These are phyloP conservation scores for Drosophila macrospina DNA, from an alignment of 2,888 invertebrate species.

Conservation along the genomic window DNA sequence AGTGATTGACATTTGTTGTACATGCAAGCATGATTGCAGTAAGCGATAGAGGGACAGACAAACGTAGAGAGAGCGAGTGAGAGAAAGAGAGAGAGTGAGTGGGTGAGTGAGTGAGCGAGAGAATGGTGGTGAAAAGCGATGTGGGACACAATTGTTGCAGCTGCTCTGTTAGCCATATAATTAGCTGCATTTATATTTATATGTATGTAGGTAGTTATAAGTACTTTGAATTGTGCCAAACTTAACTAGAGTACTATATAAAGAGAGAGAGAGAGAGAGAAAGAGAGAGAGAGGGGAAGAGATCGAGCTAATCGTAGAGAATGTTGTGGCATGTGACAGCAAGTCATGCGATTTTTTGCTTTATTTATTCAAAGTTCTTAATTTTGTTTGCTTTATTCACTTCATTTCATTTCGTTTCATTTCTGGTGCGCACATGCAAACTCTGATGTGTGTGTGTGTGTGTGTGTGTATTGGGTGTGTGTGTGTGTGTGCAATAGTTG, in stretches of 20 bases:
- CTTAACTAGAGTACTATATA: slow-evolving; percentile 24
- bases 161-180: slow-evolving; percentile 44
- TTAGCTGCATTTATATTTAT: slow-evolving; percentile 54
- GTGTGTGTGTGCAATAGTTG: slow-evolving; percentile 45
- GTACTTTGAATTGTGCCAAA: slow-evolving; percentile 42
- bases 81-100: slow-evolving; percentile 13
- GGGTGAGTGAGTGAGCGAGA: slow-evolving; percentile 12
- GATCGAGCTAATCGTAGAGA: slow-evolving; percentile 26
- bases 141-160: slow-evolving; percentile 57
- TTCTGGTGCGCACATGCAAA: slow-evolving; percentile 78
- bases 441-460: slow-evolving; percentile 33
- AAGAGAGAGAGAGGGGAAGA: slow-evolving; percentile 11
- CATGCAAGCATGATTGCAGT: slow-evolving; percentile 67
- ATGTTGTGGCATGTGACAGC: slow-evolving; percentile 50
- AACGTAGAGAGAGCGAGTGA: not conserved
- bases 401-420: slow-evolving; percentile 21
- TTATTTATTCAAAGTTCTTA: slow-evolving; percentile 56
- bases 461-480: not conserved
- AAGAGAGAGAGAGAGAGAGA: slow-evolving; percentile 1
- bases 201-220: slow-evolving; percentile 21
- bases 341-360: slow-evolving; percentile 62
- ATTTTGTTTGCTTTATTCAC: slow-evolving; percentile 40
- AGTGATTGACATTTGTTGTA: slow-evolving; percentile 64
- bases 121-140: slow-evolving; percentile 32
- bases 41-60: slow-evolving; percentile 30